Conservation (phyloP, 2,113 vertebrate genomes). For the Microcebus murinus region DNA sequence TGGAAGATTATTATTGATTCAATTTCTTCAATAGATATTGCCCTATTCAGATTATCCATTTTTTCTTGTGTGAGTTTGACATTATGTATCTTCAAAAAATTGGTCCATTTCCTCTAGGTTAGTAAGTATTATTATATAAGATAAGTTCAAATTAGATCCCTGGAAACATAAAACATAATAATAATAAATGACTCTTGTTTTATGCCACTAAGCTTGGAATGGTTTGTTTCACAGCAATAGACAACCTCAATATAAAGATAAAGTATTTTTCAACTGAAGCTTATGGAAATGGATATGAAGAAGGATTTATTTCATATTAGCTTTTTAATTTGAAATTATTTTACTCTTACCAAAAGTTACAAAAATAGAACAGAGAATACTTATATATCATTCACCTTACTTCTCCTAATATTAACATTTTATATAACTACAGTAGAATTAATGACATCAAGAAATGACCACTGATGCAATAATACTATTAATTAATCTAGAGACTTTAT, state of each 20-base stretch:
- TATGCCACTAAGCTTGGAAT: not conserved
- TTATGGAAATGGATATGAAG: not conserved
- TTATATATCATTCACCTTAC: not conserved
- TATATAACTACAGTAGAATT: not conserved
- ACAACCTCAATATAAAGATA: not conserved
- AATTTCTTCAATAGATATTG: not conserved
- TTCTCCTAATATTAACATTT: not conserved
- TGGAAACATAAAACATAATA: not conserved
- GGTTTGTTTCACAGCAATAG: not conserved
- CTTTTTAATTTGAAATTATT: constrained; percentile 2
- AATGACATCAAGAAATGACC: not conserved
- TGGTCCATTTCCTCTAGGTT: not conserved
- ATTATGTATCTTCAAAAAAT: not conserved
- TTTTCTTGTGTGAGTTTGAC: not conserved
- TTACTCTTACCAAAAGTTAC: not conserved
- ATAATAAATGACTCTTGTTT: not conserved
- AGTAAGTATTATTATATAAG: not conserved
- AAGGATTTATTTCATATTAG: not conserved
- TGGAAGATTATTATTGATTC: not conserved
- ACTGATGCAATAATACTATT: not conserved
- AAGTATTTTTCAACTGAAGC: not conserved
- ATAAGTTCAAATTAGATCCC: not conserved
- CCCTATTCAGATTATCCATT: not conserved
- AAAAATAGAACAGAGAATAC: not conserved
- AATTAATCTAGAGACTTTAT: not conserved